Conservation (phyloP, 2,888 invertebrate species). For the Chrysotoxum bicinctum region DNA sequence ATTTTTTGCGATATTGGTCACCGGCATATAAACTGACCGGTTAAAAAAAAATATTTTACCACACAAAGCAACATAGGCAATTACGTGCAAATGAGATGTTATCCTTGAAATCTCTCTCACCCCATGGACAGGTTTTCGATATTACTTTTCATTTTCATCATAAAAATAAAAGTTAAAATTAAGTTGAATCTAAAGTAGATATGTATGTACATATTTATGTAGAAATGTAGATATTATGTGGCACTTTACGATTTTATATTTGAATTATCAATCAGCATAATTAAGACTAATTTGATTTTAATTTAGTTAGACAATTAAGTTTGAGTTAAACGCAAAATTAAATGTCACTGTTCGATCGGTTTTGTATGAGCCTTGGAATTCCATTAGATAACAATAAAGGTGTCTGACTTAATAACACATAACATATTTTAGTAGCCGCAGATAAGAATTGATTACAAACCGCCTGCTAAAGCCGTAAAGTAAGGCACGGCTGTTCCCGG, state of each 20-base stretch:
- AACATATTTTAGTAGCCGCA: background rate
- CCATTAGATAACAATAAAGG: background rate
- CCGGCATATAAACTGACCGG: conserved; percentile 42
- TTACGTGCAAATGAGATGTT: conserved; percentile 56
- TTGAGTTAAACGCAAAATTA: background rate
- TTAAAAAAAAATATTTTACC: conserved; percentile 36
- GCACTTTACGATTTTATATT: conserved; percentile 7
- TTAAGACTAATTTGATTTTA: conserved; percentile 40
- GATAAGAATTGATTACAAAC: conserved; percentile 20
- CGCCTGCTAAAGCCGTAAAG: background rate
- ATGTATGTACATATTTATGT: background rate
- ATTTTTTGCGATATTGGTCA: conserved; percentile 28
- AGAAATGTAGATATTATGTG: conserved; percentile 8
- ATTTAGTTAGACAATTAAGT: conserved; percentile 13
- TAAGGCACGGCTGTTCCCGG: conserved; percentile 21
- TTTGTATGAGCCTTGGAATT: no score
- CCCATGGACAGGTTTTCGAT: conserved; percentile 48
- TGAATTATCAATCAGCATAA: conserved; percentile 36
- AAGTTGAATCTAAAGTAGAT: background rate
- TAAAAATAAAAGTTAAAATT: conserved; percentile 13
- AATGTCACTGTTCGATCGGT: conserved; percentile 23
- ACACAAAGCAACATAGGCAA: conserved; percentile 35
- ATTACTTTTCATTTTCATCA: conserved; percentile 40
- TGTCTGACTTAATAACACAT: background rate
- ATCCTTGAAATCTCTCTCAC: conserved; percentile 65